Base-by-base conservation (phyloP, 2,797 vertebrate genomes). In the Cyclura pinguis region DNA sequence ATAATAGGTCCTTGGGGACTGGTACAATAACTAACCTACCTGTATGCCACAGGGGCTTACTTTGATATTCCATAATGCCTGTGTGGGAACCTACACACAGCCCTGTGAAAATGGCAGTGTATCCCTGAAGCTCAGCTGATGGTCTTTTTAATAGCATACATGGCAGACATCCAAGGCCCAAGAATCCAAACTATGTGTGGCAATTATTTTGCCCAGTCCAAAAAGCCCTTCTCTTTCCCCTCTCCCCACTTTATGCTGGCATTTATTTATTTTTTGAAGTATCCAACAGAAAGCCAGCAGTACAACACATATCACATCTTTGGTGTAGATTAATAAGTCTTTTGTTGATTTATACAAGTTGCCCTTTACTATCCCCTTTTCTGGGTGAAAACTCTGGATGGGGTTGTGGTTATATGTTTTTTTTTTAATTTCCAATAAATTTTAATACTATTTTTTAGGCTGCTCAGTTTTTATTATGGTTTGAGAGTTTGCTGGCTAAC, bases 351-450 rank as follows among this genome's bases (percentile, higher is more conserved):
- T 80, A 20, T 87, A 22, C 35, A 50, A 47, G 7, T 84, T 62
- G 18, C 59, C 85, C 22, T 77, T 42, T 47, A 35, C 80, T 73
- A 59, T 80, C 13, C 8, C 73, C 73, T 87, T 87, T 88, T 84
- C 73, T 91, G 86, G 62, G 69, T 84, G 50, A 55, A 88, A 88
- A 74, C 69, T 88, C 86, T 85, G 76, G 76, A 81, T 88, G 80
- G 73, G 59, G 81, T 84, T 82, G 83, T 91, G 73, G 86, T 84
- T 87, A 74, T 77, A 77, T 90, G 42, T 91, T 84, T 77, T 89
- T 74, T 89, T 74, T 81, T 88, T 88, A 81, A 38, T 91, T 91
- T 84, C 69, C 47, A 91, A 91, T 91, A 91, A 91, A 91, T 88
- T 91, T 88, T 91, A 88, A 87, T 91, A 91, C 7, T 87, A 88